Percentiles rank a stretch among this genome's conserved stretches.
phyloP scores from a whole-genome alignment of 2,113 vertebrate species.

The Silurus asotus region DNA sequence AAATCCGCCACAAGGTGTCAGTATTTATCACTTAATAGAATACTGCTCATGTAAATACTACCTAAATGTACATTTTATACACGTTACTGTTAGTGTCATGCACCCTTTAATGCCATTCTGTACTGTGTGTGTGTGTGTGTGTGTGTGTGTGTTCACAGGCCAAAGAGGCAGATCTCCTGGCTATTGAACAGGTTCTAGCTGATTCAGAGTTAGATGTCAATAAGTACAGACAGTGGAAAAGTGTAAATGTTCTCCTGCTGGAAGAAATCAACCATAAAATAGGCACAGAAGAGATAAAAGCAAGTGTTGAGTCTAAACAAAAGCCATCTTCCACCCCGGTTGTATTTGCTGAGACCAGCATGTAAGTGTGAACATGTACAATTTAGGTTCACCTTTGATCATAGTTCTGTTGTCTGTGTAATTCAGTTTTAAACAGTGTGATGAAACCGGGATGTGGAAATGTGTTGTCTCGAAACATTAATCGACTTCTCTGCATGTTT shows the following conservation, averaged over 20 bases:
- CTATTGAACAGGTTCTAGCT: slow-evolving; percentile 80
- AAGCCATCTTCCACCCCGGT: not conserved
- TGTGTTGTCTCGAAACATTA: not conserved
- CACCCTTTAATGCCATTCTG: not conserved
- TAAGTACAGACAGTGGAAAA: slow-evolving; percentile 81
- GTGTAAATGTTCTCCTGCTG: slow-evolving; percentile 75
- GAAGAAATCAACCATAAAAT: slow-evolving; percentile 77
- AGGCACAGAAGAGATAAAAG: not conserved
- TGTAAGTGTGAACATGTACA: slow-evolving; percentile 33
- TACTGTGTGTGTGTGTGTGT: not conserved
- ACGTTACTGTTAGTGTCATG: not conserved
- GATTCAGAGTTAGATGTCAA: slow-evolving; percentile 72
- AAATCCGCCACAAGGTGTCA: slow-evolving; percentile 7
- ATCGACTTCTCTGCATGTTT: not conserved
- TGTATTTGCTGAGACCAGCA: slow-evolving; percentile 37
- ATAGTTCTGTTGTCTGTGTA: not conserved
- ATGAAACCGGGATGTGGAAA: not conserved
- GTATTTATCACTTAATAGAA: not conserved
- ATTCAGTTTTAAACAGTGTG: not conserved
- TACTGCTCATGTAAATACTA: not conserved
- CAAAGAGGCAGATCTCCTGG: slow-evolving; percentile 82
- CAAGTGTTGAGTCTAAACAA: not conserved
- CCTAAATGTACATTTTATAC: not conserved
- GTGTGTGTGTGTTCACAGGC: slow-evolving; percentile 66
- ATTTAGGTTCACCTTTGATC: no score